Base-by-base conservation (phyloP, 1,140 invertebrate genomes). In the Drosophila lacertosa region DNA sequence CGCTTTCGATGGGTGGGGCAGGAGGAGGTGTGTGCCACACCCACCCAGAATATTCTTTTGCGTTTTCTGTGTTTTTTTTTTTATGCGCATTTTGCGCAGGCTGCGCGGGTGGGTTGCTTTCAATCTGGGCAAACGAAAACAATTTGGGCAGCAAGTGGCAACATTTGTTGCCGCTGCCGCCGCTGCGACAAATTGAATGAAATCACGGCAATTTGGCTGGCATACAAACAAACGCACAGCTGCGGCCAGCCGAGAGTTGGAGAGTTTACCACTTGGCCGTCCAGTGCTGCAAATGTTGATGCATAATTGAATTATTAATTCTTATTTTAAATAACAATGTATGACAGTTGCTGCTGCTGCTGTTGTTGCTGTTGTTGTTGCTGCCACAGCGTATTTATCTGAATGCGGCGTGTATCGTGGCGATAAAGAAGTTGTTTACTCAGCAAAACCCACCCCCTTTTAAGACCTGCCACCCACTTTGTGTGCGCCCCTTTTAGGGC, bases 381-480 rank as follows among this genome's bases (percentile, higher is more conserved):
- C 13, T 32, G 20, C 6, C 11, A 2, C 10, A 40, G 37, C 37
- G 37, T 60, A 60, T 69, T 78, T 80, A 77, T 77, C 71, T 67
- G 71, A 48, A 48, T 71, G 71, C 67, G 83, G 89, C 80, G 89
- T 90, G 89, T 89, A 82, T 76, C 64, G 66, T 55, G 53, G 54
- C 80, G 89, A 90, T 90, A 90, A 90, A 89, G 89, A 90, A 90
- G 80, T 90, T 90, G 89, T 90, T 90, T 90, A 76, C 76, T 90
- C 71, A 84, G 79, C 79, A 54, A 50, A 42, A 44, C 7, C 35
- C 32, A 35, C 45, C 59, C 37, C 33, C 58, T 35, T n/a, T n/a
- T 29, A 24, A 4, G 10, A 20, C 29, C 22, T 42, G n/a, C 69
- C 76, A 47, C 70, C 70, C 76, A 63, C 54, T 74, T 74, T 64